Conservation (phyloP, 2,113 vertebrate genomes). For the Toxotes jaculatrix region DNA sequence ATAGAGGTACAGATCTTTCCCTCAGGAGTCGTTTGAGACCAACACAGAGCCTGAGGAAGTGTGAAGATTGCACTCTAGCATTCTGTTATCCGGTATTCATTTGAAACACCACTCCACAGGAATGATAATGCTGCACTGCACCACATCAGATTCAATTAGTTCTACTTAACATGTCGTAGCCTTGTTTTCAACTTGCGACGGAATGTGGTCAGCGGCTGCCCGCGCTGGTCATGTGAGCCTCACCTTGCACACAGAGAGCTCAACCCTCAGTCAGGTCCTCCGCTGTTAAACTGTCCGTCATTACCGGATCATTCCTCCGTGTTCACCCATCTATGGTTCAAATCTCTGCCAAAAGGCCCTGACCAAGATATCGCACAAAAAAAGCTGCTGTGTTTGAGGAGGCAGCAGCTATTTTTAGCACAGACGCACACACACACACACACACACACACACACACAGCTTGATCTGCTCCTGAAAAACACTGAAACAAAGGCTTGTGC, state of each 20-base stretch:
- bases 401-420: conserved; percentile 17
- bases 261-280: neutral
- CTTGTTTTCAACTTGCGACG: neutral
- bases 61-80: neutral
- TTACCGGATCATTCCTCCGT: neutral
- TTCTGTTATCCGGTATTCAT: neutral
- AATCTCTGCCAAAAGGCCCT: conserved; percentile 15
- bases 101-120: neutral
- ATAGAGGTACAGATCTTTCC: neutral
- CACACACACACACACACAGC: conserved; percentile 22
- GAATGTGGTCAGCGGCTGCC: neutral
- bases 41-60: neutral
- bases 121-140: neutral
- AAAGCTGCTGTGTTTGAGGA: conserved; percentile 33
- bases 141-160: neutral
- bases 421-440: conserved; percentile 38
- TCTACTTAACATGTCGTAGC: neutral
- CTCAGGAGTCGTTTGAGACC: neutral
- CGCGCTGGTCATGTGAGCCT: neutral
- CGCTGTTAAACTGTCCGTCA: conserved; percentile 1
- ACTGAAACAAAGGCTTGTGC: conserved; percentile 43
- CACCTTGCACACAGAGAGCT: neutral
- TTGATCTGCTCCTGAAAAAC: conserved; percentile 41
- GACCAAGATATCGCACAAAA: conserved; percentile 2
- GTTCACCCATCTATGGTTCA: neutral